Percentiles rank a stretch among this genome's conserved stretches.
Evolutionary conservation across 2,113 vertebrate genomes (phyloP).

Genomic region (Ursus arctos): DNA sequence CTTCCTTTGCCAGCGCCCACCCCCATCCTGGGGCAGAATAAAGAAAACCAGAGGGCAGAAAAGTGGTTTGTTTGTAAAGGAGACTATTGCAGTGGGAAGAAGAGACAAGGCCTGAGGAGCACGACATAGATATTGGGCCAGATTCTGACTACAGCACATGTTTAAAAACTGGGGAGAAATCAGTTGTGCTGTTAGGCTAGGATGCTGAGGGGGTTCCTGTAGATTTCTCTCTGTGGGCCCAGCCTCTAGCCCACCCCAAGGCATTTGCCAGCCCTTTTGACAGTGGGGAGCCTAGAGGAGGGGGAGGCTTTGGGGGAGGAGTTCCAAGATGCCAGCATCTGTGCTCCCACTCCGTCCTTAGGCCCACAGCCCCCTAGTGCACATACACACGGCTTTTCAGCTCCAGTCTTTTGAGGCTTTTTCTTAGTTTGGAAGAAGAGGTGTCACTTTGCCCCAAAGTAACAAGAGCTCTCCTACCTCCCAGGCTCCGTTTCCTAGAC

Average conservation of each 20-base stretch:
- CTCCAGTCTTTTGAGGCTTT: not conserved
- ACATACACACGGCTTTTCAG: not conserved
- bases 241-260: not conserved
- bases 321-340: conserved; percentile 55
- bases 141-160: not conserved
- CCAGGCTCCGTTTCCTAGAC: no score
- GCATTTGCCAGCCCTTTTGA: conserved; percentile 11
- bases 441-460: no score
- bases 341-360: not conserved
- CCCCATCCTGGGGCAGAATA: not conserved
- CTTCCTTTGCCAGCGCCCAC: no score
- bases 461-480: no score
- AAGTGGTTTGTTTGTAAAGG: conserved; percentile 69
- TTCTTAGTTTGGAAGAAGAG: no score
- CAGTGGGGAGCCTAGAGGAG: not conserved
- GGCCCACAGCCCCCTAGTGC: not conserved
- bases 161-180: not conserved
- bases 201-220: not conserved
- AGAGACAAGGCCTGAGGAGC: not conserved
- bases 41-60: not conserved
- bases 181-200: not conserved
- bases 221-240: not conserved
- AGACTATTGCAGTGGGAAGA: not conserved
- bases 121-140: not conserved
- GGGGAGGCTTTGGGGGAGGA: not conserved